phyloP scores from a whole-genome alignment of 2,888 invertebrate species.

The Pyrrhia umbra region DNA sequence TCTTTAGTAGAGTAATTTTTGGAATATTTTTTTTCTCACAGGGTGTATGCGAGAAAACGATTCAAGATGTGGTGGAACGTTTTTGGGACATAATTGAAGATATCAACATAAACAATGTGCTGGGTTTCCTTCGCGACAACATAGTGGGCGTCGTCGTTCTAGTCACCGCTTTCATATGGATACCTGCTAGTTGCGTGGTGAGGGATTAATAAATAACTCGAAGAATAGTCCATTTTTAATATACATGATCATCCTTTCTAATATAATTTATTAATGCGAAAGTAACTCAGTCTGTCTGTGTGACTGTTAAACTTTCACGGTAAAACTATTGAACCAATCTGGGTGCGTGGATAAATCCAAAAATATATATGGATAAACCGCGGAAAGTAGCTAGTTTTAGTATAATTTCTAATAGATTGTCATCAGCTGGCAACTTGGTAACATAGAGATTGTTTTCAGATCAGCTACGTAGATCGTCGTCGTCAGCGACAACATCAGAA shows the following conservation, averaged over 20 bases:
- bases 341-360: too few relatives aligned
- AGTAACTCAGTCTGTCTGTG: too few relatives aligned
- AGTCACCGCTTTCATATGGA: conserved; percentile 97
- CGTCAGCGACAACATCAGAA: conserved; percentile 93
- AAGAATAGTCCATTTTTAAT: too few relatives aligned
- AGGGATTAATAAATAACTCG: too few relatives aligned
- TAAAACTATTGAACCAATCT: too few relatives aligned
- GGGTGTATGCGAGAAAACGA: conserved; percentile 98
- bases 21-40: conserved; percentile 84
- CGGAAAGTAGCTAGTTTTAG: too few relatives aligned
- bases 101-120: conserved; percentile 97
- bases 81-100: conserved; percentile 99
- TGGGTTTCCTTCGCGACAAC: conserved; percentile 97
- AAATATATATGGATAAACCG: too few relatives aligned
- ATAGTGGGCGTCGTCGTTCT: conserved; percentile 98
- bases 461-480: conserved; percentile 95
- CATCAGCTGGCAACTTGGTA: not conserved
- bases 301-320: too few relatives aligned
- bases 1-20: not conserved
- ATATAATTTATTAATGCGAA: too few relatives aligned
- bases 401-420: not conserved
- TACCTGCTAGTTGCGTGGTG: conserved; percentile 96
- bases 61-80: conserved; percentile 98
- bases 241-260: too few relatives aligned
- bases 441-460: conserved; percentile 72